A percentile compares a stretch with the other conserved stretches of the same genome.
Conservation (phyloP, 1,140 invertebrate species). For the Elysia chlorotica region DNA sequence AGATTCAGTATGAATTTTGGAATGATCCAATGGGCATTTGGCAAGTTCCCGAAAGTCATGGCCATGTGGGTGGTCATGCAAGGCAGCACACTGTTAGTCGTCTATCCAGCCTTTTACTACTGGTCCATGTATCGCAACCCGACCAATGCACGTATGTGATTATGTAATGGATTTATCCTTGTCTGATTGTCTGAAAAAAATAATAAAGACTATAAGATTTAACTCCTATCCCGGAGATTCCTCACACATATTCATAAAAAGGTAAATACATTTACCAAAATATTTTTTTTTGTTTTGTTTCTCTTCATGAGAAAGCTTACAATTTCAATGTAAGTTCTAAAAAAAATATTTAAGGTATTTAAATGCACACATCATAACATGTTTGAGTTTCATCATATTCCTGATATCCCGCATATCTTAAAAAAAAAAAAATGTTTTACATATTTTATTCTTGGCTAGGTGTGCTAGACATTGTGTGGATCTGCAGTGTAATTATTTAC, state of each 20-base stretch:
- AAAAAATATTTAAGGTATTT: neutral
- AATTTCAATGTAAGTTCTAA: neutral
- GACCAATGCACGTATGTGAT: constrained; percentile 34
- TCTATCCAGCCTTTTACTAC: constrained; percentile 66
- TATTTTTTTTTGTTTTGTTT: no score
- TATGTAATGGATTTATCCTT: no score
- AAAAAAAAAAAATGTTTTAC: no score
- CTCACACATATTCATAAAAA: no score
- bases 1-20: constrained; percentile 67
- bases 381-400: no score
- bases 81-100: constrained; percentile 60
- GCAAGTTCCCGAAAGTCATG: constrained; percentile 66
- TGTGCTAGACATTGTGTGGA: constrained; percentile 51
- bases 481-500: constrained; percentile 56
- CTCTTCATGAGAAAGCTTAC: no score
- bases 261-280: no score
- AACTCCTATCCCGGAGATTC: no score
- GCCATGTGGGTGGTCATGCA: constrained; percentile 68
- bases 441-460: constrained; percentile 5
- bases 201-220: no score
- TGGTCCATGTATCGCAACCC: constrained; percentile 62
- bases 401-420: no score
- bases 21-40: constrained; percentile 66
- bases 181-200: no score
- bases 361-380: no score